Base-by-base conservation (phyloP, 1,140 invertebrate species). In the Rhysida immarginata region DNA sequence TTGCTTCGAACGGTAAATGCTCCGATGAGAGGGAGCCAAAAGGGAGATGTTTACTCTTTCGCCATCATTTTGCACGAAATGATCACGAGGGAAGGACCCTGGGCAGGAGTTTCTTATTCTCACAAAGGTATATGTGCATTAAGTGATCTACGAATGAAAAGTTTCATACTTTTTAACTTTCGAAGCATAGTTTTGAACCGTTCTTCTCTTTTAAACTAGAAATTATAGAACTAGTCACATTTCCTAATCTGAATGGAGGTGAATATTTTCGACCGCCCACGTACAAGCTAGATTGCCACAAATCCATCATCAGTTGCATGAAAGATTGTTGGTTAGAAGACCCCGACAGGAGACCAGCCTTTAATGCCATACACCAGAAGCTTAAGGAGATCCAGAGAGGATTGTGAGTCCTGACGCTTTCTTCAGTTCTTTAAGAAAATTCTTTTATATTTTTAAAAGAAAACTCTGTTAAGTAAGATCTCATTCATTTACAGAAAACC, bases 311-410 rank as follows among this genome's bases (percentile, higher is more conserved):
- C 2, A 75, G 71, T 11, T 83, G 83, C 54, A 78, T 90, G 63
- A 76, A 81, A 62, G 74, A 79, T 0, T 87, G 85, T 64, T 89
- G 85, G 85, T 74, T 80, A 48, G 84, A 87, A 68, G 76, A 84
- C 27, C 75, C 81, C 0, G 79, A 83, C n/a, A 64, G 74, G 13
- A 66, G 83, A 56, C 83, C 83, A 0, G 81, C 83, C 61, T 78
- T 85, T 46, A 68, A 80, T 43, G 77, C 80, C 42, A 80, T 87
- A 18, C 72, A 82, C 49, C 72, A 82, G 1, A 74, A 78, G 46
- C 71, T 87, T 0, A 85, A 86, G 66, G 81, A 83, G 62, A 81
- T 88, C 76, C 83, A 87, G 64, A 76, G 77, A 29, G 82, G 81
- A 63, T 69, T 85, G 81, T 84, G 68, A 74, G 76, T 69, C 35